A percentile compares a stretch with the other conserved stretches of the same genome.
phyloP scores from a whole-genome alignment of 2,113 vertebrate genomes.

The Stercorarius parasiticus region DNA sequence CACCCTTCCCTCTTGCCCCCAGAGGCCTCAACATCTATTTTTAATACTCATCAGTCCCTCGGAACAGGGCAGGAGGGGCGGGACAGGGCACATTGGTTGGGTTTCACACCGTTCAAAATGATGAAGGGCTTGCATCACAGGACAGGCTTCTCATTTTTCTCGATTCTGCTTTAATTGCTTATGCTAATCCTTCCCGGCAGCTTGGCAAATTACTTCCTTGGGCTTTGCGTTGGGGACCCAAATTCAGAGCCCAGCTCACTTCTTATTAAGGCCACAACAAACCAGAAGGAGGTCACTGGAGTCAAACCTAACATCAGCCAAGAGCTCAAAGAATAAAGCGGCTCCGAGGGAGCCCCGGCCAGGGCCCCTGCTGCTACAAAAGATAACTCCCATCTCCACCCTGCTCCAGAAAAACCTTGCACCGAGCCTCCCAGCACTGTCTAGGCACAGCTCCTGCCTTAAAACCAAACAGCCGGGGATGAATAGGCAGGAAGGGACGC shows the following conservation, averaged over 20 bases:
- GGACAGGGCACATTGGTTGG: rapidly evolving
- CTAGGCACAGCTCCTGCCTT: background rate
- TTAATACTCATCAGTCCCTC: background rate
- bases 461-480: background rate
- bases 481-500: background rate
- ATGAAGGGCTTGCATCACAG: no score
- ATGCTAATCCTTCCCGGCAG: background rate
- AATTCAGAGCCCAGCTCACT: background rate
- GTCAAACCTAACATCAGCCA: background rate
- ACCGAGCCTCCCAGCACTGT: rapidly evolving
- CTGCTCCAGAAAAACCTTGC: background rate
- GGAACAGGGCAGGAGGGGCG: background rate
- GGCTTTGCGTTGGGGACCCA: background rate
- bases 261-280: background rate
- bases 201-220: background rate
- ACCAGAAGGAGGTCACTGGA: background rate
- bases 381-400: background rate
- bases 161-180: background rate
- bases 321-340: rapidly evolving
- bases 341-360: background rate
- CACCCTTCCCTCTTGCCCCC: background rate
- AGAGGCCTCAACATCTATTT: background rate
- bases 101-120: rapidly evolving
- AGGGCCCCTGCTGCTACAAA: background rate
- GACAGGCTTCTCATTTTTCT: rapidly evolving